Percentiles rank a stretch among this genome's conserved stretches.
These are phyloP conservation scores for Philereme vetulata DNA, from an alignment of 2,888 invertebrate species.

Conservation along the genomic window DNA sequence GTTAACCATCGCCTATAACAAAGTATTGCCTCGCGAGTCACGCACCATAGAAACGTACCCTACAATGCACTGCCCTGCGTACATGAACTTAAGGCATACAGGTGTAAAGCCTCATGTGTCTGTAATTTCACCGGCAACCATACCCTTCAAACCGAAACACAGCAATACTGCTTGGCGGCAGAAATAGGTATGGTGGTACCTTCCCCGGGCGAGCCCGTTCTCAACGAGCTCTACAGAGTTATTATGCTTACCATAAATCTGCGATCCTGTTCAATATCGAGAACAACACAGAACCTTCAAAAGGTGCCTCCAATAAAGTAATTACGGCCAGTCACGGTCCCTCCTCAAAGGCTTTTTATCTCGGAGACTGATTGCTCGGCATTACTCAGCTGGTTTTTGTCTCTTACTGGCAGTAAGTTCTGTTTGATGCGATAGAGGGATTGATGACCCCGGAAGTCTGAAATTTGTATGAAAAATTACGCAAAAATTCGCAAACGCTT, in stretches of 20 bases:
- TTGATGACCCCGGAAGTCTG: conserved; percentile 45
- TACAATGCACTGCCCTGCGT: too few relatives aligned
- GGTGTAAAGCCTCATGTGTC: too few relatives aligned
- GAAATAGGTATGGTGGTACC: too few relatives aligned
- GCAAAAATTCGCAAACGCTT: conserved; percentile 13
- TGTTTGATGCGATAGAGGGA: conserved; percentile 61
- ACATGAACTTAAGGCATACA: too few relatives aligned
- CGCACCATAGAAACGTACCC: too few relatives aligned
- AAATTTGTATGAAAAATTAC: conserved; percentile 27
- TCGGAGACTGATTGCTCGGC: conserved; percentile 61
- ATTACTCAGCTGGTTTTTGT: conserved; percentile 67
- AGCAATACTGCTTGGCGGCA: too few relatives aligned
- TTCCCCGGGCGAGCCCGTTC: too few relatives aligned
- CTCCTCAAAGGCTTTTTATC: conserved; percentile 54
- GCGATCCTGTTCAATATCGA: conserved; percentile 18
- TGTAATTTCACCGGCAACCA: too few relatives aligned
- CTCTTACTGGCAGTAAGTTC: conserved; percentile 48
- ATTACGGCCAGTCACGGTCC: conserved; percentile 38
- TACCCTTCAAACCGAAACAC: too few relatives aligned
- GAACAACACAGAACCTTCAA: conserved; percentile 16
- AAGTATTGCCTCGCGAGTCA: too few relatives aligned
- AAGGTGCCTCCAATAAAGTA: conserved; percentile 34
- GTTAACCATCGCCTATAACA: too few relatives aligned
- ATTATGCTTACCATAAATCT: not conserved
- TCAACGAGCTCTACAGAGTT: not conserved